Percentiles rank a stretch among this genome's conserved stretches.
Evolutionary conservation across 2,888 invertebrate genomes (phyloP).

Genomic region (Eilema griseolum): DNA sequence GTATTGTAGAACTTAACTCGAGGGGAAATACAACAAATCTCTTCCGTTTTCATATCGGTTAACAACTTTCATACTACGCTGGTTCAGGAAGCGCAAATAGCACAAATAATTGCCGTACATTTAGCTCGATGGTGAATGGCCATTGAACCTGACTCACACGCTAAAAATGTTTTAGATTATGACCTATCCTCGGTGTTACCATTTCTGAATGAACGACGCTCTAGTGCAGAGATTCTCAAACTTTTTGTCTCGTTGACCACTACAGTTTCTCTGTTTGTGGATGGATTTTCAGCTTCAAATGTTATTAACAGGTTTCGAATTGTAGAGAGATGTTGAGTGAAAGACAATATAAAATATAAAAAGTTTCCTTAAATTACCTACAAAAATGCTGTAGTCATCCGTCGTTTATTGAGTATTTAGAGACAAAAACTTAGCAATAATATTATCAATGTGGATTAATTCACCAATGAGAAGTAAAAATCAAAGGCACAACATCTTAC

Average conservation of each 20-base stretch:
- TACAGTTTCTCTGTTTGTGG: not conserved
- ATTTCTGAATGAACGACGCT: conserved; percentile 35
- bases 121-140: conserved; percentile 24
- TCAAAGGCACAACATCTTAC: not conserved
- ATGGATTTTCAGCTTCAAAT: no score
- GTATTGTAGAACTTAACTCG: no score
- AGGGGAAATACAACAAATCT: not conserved
- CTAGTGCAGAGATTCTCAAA: conserved; percentile 3
- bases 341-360: not conserved
- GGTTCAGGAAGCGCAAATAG: conserved; percentile 27
- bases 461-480: not conserved
- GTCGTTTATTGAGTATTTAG: not conserved
- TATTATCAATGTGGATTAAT: no score
- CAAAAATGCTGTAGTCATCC: not conserved
- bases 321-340: not conserved
- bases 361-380: not conserved
- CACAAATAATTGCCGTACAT: conserved; percentile 34
- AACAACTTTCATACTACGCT: conserved; percentile 22
- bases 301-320: not conserved
- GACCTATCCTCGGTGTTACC: conserved; percentile 33
- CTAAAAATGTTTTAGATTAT: conserved; percentile 36
- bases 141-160: conserved; percentile 27
- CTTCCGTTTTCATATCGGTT: not conserved
- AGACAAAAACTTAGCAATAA: not conserved
- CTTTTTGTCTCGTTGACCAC: not conserved